These are phyloP conservation scores for Caenorhabditis uteleia DNA, from an alignment of 2,888 invertebrate genomes.

Conservation along the genomic window DNA sequence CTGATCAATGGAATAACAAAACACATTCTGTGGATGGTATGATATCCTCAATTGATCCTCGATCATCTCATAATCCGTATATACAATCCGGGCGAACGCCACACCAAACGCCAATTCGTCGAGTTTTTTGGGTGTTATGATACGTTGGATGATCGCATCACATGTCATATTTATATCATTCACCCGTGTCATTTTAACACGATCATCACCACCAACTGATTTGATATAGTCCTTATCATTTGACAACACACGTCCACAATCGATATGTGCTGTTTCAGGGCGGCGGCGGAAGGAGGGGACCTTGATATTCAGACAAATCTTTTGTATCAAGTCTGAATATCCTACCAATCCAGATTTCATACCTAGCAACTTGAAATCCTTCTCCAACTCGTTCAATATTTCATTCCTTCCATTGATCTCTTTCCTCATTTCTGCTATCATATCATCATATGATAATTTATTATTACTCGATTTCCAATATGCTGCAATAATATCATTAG, in stretches of 20 bases:
- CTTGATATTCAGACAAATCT: too few species aligned
- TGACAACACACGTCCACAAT: conserved; percentile 18
- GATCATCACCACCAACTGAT: conserved; percentile 11
- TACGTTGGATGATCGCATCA: conserved; percentile 14
- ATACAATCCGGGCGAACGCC: conserved; percentile 46
- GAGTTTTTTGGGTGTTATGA: neutral
- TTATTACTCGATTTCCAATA: too few species aligned
- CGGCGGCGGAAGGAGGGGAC: conserved; percentile 8
- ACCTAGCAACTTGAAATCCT: too few species aligned
- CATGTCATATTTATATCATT: conserved; percentile 21
- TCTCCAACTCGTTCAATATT: too few species aligned
- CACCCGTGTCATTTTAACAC: conserved; percentile 13
- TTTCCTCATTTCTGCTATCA: too few species aligned
- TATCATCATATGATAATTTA: too few species aligned
- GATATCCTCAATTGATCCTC: conserved; percentile 42
- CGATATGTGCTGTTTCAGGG: conserved; percentile 25
- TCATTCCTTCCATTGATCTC: too few species aligned
- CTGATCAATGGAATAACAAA: conserved; percentile 44
- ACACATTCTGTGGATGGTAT: conserved; percentile 44
- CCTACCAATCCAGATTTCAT: too few species aligned
- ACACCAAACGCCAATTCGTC: conserved; percentile 11
- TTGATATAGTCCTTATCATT: conserved; percentile 21
- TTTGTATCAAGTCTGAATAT: too few species aligned
- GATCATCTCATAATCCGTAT: conserved; percentile 42
- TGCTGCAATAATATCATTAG: too few species aligned